These are phyloP conservation scores for Caenorhabditis zanzibari DNA, from an alignment of 2,888 invertebrate genomes.

Conservation along the genomic window DNA sequence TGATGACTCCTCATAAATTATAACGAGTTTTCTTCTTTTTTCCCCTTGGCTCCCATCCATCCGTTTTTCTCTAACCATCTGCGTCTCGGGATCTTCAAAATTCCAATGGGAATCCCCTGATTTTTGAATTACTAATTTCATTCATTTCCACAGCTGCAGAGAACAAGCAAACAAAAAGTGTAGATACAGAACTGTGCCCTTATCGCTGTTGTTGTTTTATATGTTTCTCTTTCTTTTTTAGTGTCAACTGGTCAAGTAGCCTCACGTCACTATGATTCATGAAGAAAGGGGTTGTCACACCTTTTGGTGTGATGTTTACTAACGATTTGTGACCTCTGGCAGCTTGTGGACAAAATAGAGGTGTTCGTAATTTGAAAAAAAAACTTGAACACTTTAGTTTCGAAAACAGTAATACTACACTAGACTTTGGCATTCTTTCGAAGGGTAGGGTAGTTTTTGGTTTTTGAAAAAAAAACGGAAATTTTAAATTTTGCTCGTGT, in stretches of 20 bases:
- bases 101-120: background rate
- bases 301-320: conserved; percentile 3
- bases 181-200: no score
- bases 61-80: background rate
- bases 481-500: background rate
- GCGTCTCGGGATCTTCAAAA: conserved; percentile 7
- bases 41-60: conserved; percentile 6
- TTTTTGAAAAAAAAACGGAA: background rate
- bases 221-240: no score
- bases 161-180: background rate
- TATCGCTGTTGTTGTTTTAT: no score
- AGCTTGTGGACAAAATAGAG: background rate
- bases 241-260: no score
- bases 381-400: background rate
- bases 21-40: conserved; percentile 43
- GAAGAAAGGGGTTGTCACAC: background rate
- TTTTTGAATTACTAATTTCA: no score
- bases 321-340: background rate
- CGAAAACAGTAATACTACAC: background rate
- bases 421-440: background rate
- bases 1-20: conserved; percentile 53
- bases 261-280: background rate
- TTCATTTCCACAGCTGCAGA: background rate
- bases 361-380: background rate
- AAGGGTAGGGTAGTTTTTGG: background rate